Evolutionary conservation across 2,113 vertebrate genomes (phyloP).

Genomic region (Lepus europaeus): DNA sequence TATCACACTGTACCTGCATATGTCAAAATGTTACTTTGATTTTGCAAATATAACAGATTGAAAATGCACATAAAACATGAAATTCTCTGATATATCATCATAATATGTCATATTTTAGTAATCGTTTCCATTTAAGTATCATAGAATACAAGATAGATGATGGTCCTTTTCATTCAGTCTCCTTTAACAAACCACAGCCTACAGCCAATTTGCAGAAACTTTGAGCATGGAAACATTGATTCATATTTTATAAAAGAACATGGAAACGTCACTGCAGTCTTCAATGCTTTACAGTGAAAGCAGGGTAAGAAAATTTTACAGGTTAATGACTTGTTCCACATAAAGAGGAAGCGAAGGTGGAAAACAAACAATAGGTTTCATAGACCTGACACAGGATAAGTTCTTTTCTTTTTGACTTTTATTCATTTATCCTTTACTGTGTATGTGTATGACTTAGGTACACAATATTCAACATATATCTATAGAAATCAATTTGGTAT

Average conservation of each 20-base stretch:
- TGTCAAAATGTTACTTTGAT: not conserved
- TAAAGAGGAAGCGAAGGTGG: not conserved
- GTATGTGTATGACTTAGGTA: not conserved
- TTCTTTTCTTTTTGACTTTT: not conserved
- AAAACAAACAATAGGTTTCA: not conserved
- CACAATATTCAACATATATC: not conserved
- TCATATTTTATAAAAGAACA: not conserved
- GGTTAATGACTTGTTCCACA: not conserved
- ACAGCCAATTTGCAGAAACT: not conserved
- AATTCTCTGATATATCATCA: not conserved
- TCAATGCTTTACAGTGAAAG: not conserved
- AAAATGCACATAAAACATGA: not conserved
- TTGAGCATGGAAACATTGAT: not conserved
- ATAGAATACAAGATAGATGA: not conserved
- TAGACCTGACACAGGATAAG: not conserved
- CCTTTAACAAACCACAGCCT: not conserved
- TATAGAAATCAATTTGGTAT: not conserved
- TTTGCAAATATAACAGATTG: not conserved
- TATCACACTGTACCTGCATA: not conserved
- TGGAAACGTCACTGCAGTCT: not conserved
- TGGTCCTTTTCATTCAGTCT: not conserved
- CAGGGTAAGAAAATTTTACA: not conserved
- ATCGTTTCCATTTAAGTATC: conserved; percentile 18
- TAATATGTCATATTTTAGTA: not conserved
- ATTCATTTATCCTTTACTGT: not conserved